A percentile compares a stretch with the other conserved stretches of the same genome.
Evolutionary conservation across 2,888 invertebrate species (phyloP).

Genomic region (Priocnemis perturbator): DNA sequence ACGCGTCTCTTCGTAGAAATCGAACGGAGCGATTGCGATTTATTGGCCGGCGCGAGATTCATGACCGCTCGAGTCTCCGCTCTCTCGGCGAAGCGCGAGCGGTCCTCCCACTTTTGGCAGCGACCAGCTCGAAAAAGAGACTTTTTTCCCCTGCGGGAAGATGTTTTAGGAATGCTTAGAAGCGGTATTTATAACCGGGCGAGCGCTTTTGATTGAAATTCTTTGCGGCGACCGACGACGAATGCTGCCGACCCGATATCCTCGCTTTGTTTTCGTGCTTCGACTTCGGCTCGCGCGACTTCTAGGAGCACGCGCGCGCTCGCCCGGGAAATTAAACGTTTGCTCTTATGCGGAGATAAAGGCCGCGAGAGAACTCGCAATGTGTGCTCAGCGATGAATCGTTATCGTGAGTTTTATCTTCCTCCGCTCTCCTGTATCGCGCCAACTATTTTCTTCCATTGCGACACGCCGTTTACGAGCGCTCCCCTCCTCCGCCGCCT

Average conservation of each 20-base stretch:
- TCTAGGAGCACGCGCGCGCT: too few species aligned
- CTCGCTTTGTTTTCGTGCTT: not conserved
- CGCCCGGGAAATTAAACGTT: too few species aligned
- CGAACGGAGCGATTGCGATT: conserved; percentile 56
- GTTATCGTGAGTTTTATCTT: too few species aligned
- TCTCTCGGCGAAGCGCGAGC: conserved; percentile 22
- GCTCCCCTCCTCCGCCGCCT: too few species aligned
- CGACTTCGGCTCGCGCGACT: not conserved
- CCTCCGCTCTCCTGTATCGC: too few species aligned
- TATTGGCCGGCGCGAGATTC: conserved; percentile 51
- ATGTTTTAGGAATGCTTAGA: not conserved
- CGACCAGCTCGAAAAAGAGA: conserved; percentile 11
- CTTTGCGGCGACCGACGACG: not conserved
- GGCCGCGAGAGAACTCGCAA: too few species aligned
- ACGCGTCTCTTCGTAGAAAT: conserved; percentile 58
- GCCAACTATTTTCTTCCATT: too few species aligned
- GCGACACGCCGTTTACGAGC: too few species aligned
- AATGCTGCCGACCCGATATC: not conserved
- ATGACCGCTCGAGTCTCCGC: conserved; percentile 29
- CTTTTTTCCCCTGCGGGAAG: conserved; percentile 32
- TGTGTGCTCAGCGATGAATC: too few species aligned
- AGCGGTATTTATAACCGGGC: conserved; percentile 9
- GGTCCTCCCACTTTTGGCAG: conserved; percentile 31
- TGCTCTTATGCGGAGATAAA: too few species aligned
- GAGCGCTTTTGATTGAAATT: conserved; percentile 4